Evolutionary conservation across 2,888 invertebrate genomes (phyloP).

Genomic region (Mayetiola destructor): DNA sequence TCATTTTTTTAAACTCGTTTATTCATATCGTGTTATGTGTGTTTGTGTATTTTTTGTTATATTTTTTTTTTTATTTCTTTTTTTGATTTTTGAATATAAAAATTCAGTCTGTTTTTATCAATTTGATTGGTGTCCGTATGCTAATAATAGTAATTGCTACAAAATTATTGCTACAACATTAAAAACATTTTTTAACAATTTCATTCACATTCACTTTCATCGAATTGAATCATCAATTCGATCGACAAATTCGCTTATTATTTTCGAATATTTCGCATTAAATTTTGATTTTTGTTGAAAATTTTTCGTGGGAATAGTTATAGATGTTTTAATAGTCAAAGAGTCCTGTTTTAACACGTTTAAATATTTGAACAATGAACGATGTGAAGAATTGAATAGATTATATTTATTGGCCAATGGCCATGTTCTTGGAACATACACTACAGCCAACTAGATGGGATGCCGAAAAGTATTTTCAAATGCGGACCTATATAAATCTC

Average conservation of each 20-base stretch:
- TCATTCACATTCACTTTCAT: too few species aligned
- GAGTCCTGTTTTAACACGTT: constrained; percentile 10
- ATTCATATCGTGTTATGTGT: neutral
- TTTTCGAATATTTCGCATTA: neutral
- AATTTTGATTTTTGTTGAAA: neutral
- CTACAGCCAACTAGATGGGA: too few species aligned
- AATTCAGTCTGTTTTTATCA: constrained; percentile 10
- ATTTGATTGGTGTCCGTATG: neutral
- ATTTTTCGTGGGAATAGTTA: neutral
- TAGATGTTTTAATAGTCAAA: neutral
- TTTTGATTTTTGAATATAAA: neutral
- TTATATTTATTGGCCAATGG: too few species aligned
- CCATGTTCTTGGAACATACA: too few species aligned
- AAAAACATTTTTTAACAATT: constrained; percentile 12
- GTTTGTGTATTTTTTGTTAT: neutral
- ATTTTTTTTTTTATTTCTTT: neutral
- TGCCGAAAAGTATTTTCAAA: too few species aligned
- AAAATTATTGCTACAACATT: constrained; percentile 10
- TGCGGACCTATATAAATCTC: too few species aligned
- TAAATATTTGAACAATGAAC: constrained; percentile 10
- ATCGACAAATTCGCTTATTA: too few species aligned
- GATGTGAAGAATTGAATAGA: too few species aligned
- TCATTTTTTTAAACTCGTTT: neutral
- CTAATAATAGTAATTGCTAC: neutral
- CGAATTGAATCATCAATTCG: too few species aligned